A percentile compares a stretch with the other conserved stretches of the same genome.
phyloP scores from a whole-genome alignment of 2,113 vertebrate genomes.

The Poeciliopsis turrubarensis region DNA sequence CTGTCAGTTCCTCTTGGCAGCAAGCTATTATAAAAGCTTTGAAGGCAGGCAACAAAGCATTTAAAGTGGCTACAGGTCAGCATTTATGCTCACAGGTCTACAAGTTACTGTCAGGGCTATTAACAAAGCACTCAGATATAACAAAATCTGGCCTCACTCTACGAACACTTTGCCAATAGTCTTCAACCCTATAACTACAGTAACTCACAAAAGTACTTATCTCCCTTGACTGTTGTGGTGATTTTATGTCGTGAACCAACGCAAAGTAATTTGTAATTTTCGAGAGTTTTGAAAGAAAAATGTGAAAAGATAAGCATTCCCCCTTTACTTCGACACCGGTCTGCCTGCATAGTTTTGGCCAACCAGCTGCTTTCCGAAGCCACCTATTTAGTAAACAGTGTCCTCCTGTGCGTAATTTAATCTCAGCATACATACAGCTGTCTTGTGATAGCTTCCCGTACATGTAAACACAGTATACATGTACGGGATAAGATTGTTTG shows the following conservation, averaged over 20 bases:
- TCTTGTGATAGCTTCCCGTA: no score
- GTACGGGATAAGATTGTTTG: no score
- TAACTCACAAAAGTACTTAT: not conserved
- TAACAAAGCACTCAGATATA: slow-evolving; percentile 54
- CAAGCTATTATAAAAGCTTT: slow-evolving; percentile 77
- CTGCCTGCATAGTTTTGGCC: not conserved
- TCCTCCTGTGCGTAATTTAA: no score
- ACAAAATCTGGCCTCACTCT: slow-evolving; percentile 35
- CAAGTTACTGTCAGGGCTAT: slow-evolving; percentile 45
- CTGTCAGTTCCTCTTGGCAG: slow-evolving; percentile 72
- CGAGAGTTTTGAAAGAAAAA: not conserved
- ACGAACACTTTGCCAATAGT: not conserved
- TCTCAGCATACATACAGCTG: no score
- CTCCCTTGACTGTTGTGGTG: no score
- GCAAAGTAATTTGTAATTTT: not conserved
- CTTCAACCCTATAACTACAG: slow-evolving; percentile 28
- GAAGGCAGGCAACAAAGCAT: slow-evolving; percentile 74
- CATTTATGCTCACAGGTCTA: slow-evolving; percentile 69
- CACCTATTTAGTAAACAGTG: not conserved
- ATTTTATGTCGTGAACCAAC: not conserved
- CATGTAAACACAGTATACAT: no score
- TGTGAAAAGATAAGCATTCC: not conserved
- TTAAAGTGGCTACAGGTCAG: slow-evolving; percentile 79
- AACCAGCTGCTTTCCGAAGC: not conserved
- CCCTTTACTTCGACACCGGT: not conserved